These are phyloP conservation scores for Pristionchus entomophagus DNA, from an alignment of 2,888 invertebrate species.

Conservation along the genomic window DNA sequence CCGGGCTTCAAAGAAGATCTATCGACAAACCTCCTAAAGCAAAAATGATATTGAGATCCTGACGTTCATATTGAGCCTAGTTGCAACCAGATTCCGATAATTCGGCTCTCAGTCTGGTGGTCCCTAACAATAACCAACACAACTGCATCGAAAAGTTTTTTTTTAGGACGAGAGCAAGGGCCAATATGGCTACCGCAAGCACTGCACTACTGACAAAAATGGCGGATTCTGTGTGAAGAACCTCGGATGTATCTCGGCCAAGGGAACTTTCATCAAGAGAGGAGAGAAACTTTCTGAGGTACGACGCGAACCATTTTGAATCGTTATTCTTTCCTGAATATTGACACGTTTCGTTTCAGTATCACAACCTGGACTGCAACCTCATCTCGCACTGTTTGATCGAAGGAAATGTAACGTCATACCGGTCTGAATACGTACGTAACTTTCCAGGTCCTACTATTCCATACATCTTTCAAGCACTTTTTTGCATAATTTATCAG, in stretches of 20 bases:
- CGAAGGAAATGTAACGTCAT: neutral
- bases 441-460: no score
- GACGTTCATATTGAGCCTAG: no score
- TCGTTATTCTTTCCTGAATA: neutral
- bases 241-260: neutral
- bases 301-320: neutral
- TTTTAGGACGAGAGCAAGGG: neutral
- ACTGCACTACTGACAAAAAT: neutral
- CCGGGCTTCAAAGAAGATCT: no score
- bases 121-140: neutral
- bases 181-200: neutral
- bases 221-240: neutral
- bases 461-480: neutral
- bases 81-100: no score
- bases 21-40: no score
- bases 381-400: neutral
- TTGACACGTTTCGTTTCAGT: neutral
- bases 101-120: no score
- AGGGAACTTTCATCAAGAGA: neutral
- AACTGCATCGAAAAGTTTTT: neutral
- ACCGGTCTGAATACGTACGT: neutral
- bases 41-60: no score
- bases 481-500: neutral
- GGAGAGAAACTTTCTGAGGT: neutral
- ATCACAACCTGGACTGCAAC: neutral